A percentile compares a stretch with the other conserved stretches of the same genome.
phyloP scores from a whole-genome alignment of 2,113 vertebrate species.

The Misgurnus mizolepis region DNA sequence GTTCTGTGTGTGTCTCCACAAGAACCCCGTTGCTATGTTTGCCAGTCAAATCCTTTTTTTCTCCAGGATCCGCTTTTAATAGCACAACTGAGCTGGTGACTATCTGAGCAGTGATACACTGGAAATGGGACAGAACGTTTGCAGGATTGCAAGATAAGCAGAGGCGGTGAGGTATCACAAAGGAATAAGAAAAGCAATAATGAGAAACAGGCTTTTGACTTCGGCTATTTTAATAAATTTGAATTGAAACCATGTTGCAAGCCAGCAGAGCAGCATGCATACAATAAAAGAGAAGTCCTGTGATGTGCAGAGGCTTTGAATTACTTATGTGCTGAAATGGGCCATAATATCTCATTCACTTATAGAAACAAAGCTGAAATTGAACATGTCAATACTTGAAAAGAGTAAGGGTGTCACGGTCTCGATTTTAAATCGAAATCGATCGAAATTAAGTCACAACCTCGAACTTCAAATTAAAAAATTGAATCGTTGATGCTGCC shows the following conservation, averaged over 20 bases:
- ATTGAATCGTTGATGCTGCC: too few relatives aligned
- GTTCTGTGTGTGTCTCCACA: neutral
- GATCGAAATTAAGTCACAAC: too few relatives aligned
- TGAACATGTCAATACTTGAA: neutral
- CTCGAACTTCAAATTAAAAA: too few relatives aligned
- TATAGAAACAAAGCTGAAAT: neutral
- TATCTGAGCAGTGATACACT: conserved; percentile 28
- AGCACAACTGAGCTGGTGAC: conserved; percentile 24
- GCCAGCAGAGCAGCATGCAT: conserved; percentile 15
- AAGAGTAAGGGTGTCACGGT: too few relatives aligned
- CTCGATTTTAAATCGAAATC: too few relatives aligned
- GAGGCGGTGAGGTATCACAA: neutral
- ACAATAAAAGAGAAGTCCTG: neutral
- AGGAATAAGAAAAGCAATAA: conserved; percentile 38
- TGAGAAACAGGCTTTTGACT: conserved; percentile 10
- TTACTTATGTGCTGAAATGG: conserved; percentile 22
- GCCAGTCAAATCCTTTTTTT: neutral
- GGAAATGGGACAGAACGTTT: conserved; percentile 32
- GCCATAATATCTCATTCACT: conserved; percentile 14
- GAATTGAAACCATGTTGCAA: conserved; percentile 26
- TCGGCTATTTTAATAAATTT: conserved; percentile 25
- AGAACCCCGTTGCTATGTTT: neutral
- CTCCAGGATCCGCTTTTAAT: conserved; percentile 42
- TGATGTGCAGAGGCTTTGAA: neutral
- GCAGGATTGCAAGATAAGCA: conserved; percentile 11